These are phyloP conservation scores for Erythrolamprus reginae DNA, from an alignment of 2,113 vertebrate species.

Conservation along the genomic window DNA sequence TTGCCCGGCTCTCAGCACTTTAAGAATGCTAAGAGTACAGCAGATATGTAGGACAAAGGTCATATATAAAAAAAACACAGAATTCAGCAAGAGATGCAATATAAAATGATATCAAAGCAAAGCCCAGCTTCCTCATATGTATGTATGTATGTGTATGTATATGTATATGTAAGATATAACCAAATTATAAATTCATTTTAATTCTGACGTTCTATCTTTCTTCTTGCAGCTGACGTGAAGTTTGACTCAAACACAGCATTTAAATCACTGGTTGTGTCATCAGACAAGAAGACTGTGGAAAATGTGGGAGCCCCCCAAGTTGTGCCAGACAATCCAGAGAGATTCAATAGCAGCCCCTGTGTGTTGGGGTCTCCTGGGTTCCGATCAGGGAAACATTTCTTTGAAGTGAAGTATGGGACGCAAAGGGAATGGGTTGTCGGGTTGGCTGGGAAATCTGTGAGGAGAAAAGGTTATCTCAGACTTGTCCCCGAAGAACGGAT, in stretches of 20 bases:
- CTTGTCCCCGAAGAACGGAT: conserved; percentile 8
- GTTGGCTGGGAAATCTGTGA: conserved; percentile 11
- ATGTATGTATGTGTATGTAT: too few species aligned
- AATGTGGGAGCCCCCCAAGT: not conserved
- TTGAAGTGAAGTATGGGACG: conserved; percentile 17
- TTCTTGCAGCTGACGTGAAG: not conserved
- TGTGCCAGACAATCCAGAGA: not conserved
- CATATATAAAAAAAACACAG: too few species aligned
- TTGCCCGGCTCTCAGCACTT: too few species aligned
- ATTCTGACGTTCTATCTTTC: not conserved
- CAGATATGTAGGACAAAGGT: too few species aligned
- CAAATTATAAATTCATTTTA: not conserved
- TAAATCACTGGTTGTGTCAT: not conserved
- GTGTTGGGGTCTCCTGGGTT: conserved; percentile 16
- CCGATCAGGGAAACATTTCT: conserved; percentile 21
- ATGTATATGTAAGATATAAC: too few species aligned
- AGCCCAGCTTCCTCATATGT: too few species aligned
- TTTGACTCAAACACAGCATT: conserved; percentile 9
- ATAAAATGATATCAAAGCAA: too few species aligned
- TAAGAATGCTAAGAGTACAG: too few species aligned
- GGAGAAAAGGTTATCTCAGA: not conserved
- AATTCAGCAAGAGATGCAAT: too few species aligned
- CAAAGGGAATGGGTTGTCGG: conserved; percentile 16
- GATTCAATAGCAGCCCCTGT: not conserved
- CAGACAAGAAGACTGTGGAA: not conserved